Conservation (phyloP, 1,140 invertebrate genomes). For the Calliphora vicina region DNA sequence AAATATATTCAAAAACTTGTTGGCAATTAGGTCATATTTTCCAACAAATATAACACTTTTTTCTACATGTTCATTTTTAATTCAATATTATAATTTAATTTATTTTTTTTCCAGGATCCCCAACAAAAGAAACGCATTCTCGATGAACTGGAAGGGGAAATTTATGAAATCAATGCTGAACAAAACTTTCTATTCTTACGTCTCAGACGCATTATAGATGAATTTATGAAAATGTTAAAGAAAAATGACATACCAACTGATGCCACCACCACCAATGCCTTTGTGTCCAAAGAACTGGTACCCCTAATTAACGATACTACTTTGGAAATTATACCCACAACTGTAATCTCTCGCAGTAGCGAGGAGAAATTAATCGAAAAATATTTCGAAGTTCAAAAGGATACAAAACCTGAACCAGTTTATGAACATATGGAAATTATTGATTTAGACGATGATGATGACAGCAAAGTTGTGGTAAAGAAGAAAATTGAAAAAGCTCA, state of each 20-base stretch:
- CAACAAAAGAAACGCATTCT: slow-evolving; percentile 57
- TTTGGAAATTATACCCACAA: slow-evolving; percentile 47
- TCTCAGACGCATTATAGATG: slow-evolving; percentile 48
- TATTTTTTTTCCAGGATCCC: slow-evolving; percentile 47
- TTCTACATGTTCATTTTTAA: no score
- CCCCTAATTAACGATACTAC: slow-evolving; percentile 49
- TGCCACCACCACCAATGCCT: slow-evolving; percentile 46
- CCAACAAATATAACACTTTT: no score
- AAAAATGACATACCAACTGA: slow-evolving; percentile 46
- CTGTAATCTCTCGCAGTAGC: slow-evolving; percentile 47
- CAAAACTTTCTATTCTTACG: slow-evolving; percentile 53
- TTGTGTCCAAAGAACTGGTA: slow-evolving; percentile 51
- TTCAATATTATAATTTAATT: not conserved
- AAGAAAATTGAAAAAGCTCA: not conserved
- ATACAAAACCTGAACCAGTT: not conserved
- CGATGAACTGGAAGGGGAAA: slow-evolving; percentile 56
- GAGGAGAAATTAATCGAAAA: slow-evolving; percentile 56
- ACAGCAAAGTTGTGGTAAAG: not conserved
- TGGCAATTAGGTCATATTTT: no score
- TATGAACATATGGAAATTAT: slow-evolving; percentile 31
- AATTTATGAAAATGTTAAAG: slow-evolving; percentile 47
- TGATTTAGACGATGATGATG: slow-evolving; percentile 37
- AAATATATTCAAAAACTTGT: no score
- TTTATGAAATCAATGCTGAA: slow-evolving; percentile 59
- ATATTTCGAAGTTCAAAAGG: slow-evolving; percentile 37